Evolutionary conservation across 2,888 invertebrate species (phyloP).

Genomic region (Eupeodes latifasciatus): DNA sequence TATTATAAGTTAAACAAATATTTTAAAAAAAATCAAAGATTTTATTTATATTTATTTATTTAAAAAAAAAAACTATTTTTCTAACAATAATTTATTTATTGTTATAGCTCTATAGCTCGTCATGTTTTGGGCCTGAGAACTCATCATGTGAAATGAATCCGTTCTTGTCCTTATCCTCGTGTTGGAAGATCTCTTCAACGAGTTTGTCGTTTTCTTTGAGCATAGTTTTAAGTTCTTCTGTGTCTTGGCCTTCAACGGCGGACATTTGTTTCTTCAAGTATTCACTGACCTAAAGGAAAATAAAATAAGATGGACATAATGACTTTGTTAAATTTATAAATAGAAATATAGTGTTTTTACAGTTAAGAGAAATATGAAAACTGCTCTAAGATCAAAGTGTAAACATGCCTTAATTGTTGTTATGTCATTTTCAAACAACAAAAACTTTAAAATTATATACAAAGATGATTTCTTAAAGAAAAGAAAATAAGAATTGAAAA

Average conservation of each 20-base stretch:
- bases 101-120: conserved; percentile 90
- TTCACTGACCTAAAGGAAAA: conserved; percentile 90
- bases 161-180: conserved; percentile 98
- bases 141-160: conserved; percentile 98
- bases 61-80: conserved; percentile 50
- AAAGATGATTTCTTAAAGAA: no score
- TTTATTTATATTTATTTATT: conserved; percentile 32
- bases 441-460: no score
- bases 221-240: conserved; percentile 92
- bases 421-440: no score
- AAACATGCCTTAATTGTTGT: no score
- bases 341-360: background rate
- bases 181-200: conserved; percentile 98
- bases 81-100: conserved; percentile 24
- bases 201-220: conserved; percentile 95
- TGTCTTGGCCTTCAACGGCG: conserved; percentile 90
- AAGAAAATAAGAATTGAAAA: no score
- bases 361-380: background rate
- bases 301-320: conserved; percentile 1
- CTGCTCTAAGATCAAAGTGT: no score
- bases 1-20: conserved; percentile 31
- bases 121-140: conserved; percentile 98
- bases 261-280: conserved; percentile 97
- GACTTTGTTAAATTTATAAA: conserved; percentile 6
- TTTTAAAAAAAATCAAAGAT: conserved; percentile 50